Evolutionary conservation across 2,797 vertebrate genomes (phyloP).

Genomic region (Ctenosaura bakeri): DNA sequence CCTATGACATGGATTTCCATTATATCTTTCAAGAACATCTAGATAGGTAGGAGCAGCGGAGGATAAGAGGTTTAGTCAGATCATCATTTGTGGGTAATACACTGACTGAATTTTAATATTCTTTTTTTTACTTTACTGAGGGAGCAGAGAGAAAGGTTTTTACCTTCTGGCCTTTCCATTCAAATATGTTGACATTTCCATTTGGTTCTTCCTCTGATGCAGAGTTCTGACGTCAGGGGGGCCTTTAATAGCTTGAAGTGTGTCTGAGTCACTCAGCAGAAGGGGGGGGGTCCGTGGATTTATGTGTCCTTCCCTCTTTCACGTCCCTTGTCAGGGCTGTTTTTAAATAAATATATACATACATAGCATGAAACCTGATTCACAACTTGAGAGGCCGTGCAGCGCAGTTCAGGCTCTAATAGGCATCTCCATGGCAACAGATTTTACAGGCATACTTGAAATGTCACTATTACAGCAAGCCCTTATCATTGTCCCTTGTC

Average conservation of each 20-base stretch:
- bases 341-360: slow-evolving; percentile 57
- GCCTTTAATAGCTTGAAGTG: slow-evolving; percentile 48
- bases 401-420: slow-evolving; percentile 63
- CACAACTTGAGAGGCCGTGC: slow-evolving; percentile 73
- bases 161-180: slow-evolving; percentile 69
- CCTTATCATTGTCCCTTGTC: slow-evolving; percentile 39
- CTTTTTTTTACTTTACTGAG: slow-evolving; percentile 54
- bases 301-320: slow-evolving; percentile 56
- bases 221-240: slow-evolving; percentile 74
- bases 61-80: slow-evolving; percentile 40
- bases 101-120: slow-evolving; percentile 60
- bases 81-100: slow-evolving; percentile 41
- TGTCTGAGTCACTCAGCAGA: slow-evolving; percentile 67
- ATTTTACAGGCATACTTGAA: slow-evolving; percentile 64
- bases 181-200: slow-evolving; percentile 74
- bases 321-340: slow-evolving; percentile 54
- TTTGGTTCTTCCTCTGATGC: slow-evolving; percentile 57
- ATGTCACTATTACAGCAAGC: slow-evolving; percentile 52
- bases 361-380: slow-evolving; percentile 78
- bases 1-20: not conserved
- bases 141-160: slow-evolving; percentile 62
- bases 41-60: not conserved
- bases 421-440: slow-evolving; percentile 76
- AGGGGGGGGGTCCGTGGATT: slow-evolving; percentile 49
- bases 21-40: not conserved